phyloP scores from a whole-genome alignment of 92 coral and sea anemone genomes.

The Epizoanthus fatuus region DNA sequence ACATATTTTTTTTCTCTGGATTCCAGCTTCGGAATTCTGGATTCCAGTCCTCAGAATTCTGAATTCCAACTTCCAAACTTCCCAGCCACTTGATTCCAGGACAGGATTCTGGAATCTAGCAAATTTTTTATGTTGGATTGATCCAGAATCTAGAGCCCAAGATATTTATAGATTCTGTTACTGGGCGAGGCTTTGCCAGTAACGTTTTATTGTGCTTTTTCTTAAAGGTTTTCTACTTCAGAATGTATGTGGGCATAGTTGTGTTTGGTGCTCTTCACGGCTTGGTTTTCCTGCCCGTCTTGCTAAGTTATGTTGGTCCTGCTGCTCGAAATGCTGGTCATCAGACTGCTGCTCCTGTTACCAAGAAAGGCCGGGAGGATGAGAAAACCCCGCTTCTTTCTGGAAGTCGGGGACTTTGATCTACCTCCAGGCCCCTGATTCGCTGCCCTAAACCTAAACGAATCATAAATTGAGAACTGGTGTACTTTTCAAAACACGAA shows the following conservation, averaged over 20 bases:
- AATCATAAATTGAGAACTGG: no score
- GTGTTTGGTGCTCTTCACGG: conserved; percentile 95
- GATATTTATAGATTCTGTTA: no score
- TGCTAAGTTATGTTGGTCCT: conserved; percentile 94
- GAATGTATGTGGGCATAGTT: conserved; percentile 98
- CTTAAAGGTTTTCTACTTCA: conserved; percentile 97
- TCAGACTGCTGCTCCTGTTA: not conserved
- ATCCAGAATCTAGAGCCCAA: no score
- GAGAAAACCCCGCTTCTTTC: conserved; percentile 37
- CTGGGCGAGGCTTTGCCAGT: not conserved
- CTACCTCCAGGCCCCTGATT: not conserved
- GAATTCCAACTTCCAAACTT: no score
- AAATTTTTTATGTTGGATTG: no score
- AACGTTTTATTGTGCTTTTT: conserved; percentile 34
- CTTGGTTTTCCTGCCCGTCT: conserved; percentile 90
- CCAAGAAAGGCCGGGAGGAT: not conserved
- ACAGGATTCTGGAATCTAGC: no score
- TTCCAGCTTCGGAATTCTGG: no score
- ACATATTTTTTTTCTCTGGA: no score
- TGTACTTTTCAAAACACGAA: no score
- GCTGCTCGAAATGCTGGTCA: conserved; percentile 39
- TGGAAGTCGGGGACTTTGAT: conserved; percentile 18
- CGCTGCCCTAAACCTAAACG: not conserved
- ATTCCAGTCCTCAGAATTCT: no score
- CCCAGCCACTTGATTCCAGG: no score